These are phyloP conservation scores for Rhincodon typus DNA, from an alignment of 2,797 vertebrate genomes.

Conservation along the genomic window DNA sequence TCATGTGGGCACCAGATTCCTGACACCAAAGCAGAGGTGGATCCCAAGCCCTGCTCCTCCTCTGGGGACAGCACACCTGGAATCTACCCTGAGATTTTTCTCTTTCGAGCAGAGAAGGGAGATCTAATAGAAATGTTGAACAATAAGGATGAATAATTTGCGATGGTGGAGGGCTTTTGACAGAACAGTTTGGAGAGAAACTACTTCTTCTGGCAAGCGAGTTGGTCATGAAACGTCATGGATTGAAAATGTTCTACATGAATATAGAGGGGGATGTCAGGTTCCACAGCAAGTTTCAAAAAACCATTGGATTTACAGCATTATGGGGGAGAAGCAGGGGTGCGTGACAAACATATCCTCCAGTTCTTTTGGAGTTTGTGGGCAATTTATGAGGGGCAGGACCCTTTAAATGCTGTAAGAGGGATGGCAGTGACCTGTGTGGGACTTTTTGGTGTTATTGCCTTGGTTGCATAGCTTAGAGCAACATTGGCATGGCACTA, in stretches of 20 bases:
- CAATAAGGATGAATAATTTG: too few species aligned
- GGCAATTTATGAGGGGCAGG: not conserved
- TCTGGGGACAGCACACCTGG: too few species aligned
- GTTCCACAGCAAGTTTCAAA: not conserved
- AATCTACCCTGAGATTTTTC: too few species aligned
- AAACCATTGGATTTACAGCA: not conserved
- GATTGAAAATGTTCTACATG: not conserved
- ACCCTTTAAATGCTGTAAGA: not conserved
- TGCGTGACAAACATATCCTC: not conserved
- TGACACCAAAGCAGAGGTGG: too few species aligned
- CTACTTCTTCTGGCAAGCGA: not conserved
- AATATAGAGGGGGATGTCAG: too few species aligned
- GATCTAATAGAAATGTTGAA: too few species aligned
- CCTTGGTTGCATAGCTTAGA: not conserved
- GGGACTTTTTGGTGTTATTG: not conserved
- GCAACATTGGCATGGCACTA: not conserved
- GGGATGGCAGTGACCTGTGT: not conserved
- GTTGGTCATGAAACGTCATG: not conserved
- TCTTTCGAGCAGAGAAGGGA: not conserved
- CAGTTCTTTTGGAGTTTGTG: not conserved
- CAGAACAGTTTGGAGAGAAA: not conserved
- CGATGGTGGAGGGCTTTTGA: not conserved
- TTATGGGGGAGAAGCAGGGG: not conserved
- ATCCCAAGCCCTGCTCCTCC: too few species aligned
- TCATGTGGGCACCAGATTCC: too few species aligned